phyloP scores from a whole-genome alignment of 2,113 vertebrate species.

The Hippocampus barbouri region DNA sequence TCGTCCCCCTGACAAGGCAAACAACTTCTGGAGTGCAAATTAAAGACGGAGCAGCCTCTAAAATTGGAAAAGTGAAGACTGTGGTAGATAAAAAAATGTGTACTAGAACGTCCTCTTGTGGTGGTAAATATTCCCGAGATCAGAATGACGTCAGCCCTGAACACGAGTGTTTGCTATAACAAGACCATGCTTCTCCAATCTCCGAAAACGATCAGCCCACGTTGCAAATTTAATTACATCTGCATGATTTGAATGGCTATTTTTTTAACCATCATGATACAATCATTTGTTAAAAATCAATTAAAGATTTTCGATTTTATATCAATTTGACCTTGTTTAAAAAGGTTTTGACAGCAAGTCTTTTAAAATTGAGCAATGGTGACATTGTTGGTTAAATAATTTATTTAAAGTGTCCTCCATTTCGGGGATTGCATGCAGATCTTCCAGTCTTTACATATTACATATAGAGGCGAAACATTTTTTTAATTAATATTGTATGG shows the following conservation, averaged over 20 bases:
- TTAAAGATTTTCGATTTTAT: too few relatives aligned
- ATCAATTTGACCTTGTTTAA: too few relatives aligned
- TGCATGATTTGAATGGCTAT: too few relatives aligned
- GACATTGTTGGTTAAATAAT: background rate
- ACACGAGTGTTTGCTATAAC: background rate
- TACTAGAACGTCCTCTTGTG: constrained; percentile 58
- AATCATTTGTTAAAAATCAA: too few relatives aligned
- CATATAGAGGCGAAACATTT: too few relatives aligned
- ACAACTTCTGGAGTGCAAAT: constrained; percentile 63
- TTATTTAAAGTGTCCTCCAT: background rate
- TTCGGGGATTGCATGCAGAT: background rate
- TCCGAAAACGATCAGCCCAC: too few relatives aligned
- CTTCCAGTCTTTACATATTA: background rate
- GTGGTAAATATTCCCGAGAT: constrained; percentile 8
- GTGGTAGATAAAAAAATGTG: constrained; percentile 23
- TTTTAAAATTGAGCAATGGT: background rate
- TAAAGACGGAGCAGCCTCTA: constrained; percentile 26
- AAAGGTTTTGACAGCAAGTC: background rate
- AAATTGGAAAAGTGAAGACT: background rate
- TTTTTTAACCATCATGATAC: background rate
- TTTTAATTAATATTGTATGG: too few relatives aligned
- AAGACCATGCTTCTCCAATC: background rate
- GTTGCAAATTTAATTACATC: too few relatives aligned
- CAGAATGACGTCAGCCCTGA: constrained; percentile 55
- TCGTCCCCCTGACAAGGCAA: constrained; percentile 68